These are phyloP conservation scores for Ernsta delagoae DNA, from an alignment of 2,888 invertebrate species.

Conservation along the genomic window DNA sequence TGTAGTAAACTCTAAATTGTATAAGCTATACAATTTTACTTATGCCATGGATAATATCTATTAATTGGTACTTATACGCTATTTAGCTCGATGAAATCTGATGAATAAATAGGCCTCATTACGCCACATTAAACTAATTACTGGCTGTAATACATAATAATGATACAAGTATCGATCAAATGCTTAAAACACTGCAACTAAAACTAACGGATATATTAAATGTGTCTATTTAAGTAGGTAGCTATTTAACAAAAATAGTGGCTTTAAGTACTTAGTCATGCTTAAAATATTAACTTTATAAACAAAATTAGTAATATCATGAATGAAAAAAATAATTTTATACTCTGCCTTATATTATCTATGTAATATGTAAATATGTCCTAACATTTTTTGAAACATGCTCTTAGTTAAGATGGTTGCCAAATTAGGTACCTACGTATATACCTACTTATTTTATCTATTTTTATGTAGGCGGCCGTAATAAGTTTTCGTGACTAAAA, in stretches of 20 bases:
- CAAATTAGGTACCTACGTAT: too few species aligned
- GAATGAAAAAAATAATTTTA: too few species aligned
- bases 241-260: too few species aligned
- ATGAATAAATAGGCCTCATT: constrained; percentile 27
- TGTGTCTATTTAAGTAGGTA: too few species aligned
- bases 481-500: not conserved
- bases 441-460: not conserved
- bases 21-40: not conserved
- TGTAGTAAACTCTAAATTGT: too few species aligned
- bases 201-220: not conserved
- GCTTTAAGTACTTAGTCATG: too few species aligned
- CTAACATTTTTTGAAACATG: not conserved
- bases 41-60: not conserved
- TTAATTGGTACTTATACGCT: not conserved
- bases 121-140: constrained; percentile 32
- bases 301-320: too few species aligned
- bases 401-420: not conserved
- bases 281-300: too few species aligned
- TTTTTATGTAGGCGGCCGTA: not conserved
- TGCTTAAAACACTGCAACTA: constrained; percentile 4
- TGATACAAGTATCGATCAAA: constrained; percentile 23
- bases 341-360: too few species aligned
- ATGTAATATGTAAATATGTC: too few species aligned
- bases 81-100: constrained; percentile 19
- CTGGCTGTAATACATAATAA: constrained; percentile 16